Evolutionary conservation across 2,797 vertebrate genomes (phyloP), one percentile per base, ranked within the genome.

Genomic region (Crenuchus spilurus): DNA sequence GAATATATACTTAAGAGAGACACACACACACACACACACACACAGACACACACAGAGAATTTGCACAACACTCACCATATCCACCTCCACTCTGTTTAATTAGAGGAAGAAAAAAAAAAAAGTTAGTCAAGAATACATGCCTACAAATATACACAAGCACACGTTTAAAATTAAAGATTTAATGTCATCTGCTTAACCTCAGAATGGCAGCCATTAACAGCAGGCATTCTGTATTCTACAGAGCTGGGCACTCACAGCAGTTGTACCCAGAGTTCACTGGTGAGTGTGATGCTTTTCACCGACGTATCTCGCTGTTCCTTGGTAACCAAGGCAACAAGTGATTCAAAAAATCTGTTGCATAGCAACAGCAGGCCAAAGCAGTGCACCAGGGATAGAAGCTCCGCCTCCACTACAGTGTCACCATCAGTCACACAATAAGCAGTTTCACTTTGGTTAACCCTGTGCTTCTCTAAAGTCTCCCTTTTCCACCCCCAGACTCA

Each of bases 11-110:
- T n/a, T n/a, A 28, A 70, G 54, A 22, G 55, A 37, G 14, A 37
- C n/a, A n/a, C n/a, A n/a, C n/a, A n/a, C n/a, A n/a, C n/a, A n/a
- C n/a, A n/a, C n/a, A n/a, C n/a, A n/a, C n/a, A n/a, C n/a, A n/a
- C n/a, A n/a, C n/a, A n/a, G n/a, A n/a, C n/a, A n/a, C n/a, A n/a
- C n/a, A n/a, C n/a, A n/a, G n/a, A n/a, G n/a, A n/a, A n/a, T n/a
- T n/a, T n/a, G n/a, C n/a, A n/a, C 6, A 73, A 80, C 10, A 90
- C 97, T 96, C 92, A 99, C 97, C 97, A 94, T 97, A 98, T 91
- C 94, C 95, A 62, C 96, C 95, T 87, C 96, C 95, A 86, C 96
- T 94, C 92, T 74, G 72, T 66, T 62, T 74, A 72, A 72, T 42
- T 75, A 84, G 84, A 72, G 24, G 35, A 44, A 26, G 44, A 33